Evolutionary conservation across 92 coral and sea anemone species (phyloP).

Genomic region (Heteractis magnifica): DNA sequence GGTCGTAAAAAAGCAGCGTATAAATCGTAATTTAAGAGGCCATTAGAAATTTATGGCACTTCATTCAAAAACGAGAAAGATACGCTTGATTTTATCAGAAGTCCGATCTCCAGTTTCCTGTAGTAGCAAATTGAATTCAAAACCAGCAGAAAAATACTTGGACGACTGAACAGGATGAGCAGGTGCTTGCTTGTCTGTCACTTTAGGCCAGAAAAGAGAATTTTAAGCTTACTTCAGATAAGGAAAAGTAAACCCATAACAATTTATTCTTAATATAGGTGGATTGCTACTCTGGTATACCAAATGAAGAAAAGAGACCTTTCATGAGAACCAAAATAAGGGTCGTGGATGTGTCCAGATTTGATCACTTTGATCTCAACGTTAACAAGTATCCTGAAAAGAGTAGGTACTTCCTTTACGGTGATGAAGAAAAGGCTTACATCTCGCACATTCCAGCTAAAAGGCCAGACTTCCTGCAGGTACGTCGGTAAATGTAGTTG

Average conservation of each 20-base stretch:
- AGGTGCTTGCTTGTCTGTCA: background rate
- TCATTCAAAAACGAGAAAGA: too few relatives aligned
- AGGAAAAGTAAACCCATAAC: background rate
- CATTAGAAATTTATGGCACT: too few relatives aligned
- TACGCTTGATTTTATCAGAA: too few relatives aligned
- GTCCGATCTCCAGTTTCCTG: too few relatives aligned
- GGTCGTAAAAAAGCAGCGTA: too few relatives aligned
- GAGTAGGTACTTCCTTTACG: constrained; percentile 55
- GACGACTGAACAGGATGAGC: too few relatives aligned
- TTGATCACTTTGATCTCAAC: constrained; percentile 55
- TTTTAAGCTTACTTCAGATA: background rate
- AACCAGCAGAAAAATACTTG: too few relatives aligned
- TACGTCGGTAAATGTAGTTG: background rate
- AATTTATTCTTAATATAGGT: constrained; percentile 22
- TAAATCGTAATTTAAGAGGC: too few relatives aligned
- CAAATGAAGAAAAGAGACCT: constrained; percentile 28
- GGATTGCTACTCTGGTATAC: constrained; percentile 43
- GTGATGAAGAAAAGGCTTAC: constrained; percentile 41
- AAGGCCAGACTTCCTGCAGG: constrained; percentile 55
- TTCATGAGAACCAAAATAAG: constrained; percentile 49
- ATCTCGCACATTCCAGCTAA: constrained; percentile 52
- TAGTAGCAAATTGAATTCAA: too few relatives aligned
- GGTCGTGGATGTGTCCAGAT: constrained; percentile 55
- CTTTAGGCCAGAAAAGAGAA: background rate
- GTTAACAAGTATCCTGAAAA: constrained; percentile 45